A percentile compares a stretch with the other conserved stretches of the same genome.
Conservation (phyloP, 2,888 invertebrate species). For the Harmothoe impar region DNA sequence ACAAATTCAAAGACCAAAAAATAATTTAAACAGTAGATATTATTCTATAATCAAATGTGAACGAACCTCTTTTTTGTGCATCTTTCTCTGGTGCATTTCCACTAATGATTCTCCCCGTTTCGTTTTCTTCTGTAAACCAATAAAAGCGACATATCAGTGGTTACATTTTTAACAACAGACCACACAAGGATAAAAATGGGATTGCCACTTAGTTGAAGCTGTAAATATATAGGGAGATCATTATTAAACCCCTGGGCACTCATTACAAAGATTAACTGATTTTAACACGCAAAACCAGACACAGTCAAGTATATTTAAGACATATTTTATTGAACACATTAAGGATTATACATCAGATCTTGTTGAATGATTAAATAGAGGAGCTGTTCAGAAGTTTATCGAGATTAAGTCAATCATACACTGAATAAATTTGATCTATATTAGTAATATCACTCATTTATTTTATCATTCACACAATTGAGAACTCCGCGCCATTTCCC, state of each 20-base stretch:
- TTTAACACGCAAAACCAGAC: no score
- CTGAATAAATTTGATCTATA: background rate
- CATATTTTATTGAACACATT: no score
- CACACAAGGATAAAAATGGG: no score
- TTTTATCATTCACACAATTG: no score
- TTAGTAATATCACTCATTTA: no score
- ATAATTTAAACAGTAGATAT: background rate
- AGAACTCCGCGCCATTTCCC: no score
- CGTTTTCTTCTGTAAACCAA: slow-evolving; percentile 3
- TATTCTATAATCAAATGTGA: no score
- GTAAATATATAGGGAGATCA: no score
- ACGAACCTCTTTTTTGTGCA: slow-evolving; percentile 43
- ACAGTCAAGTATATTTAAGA: no score
- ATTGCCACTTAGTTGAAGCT: background rate
- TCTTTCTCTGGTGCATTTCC: slow-evolving; percentile 46
- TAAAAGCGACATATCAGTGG: background rate
- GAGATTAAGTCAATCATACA: background rate
- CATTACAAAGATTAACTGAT: background rate
- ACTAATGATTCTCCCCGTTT: slow-evolving; percentile 24
- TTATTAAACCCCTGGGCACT: background rate
- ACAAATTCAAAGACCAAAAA: background rate
- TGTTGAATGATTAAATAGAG: background rate
- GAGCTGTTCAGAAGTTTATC: no score
- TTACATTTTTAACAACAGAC: no score
- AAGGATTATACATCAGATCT: background rate